These are phyloP conservation scores for Scrobipalpa atriplicella DNA, from an alignment of 2,888 invertebrate genomes.

Conservation along the genomic window DNA sequence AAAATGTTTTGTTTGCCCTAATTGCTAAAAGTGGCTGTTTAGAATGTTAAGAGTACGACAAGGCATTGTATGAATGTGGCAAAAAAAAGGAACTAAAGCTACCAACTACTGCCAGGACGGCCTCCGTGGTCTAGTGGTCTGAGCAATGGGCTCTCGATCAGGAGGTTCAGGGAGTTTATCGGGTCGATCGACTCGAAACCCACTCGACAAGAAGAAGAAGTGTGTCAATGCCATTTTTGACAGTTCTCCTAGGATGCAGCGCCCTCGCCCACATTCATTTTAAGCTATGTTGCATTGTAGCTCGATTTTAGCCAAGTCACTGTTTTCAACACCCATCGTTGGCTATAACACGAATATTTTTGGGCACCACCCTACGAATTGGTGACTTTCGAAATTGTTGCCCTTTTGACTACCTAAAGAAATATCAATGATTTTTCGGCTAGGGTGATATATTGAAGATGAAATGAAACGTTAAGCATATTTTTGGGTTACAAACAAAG, in stretches of 20 bases:
- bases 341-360: slow-evolving; percentile 73
- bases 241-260: no score
- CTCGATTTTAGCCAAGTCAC: slow-evolving; percentile 72
- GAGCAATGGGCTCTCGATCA: no score
- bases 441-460: background rate
- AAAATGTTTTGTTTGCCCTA: slow-evolving; percentile 81
- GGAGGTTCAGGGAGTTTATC: no score
- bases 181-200: no score
- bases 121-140: no score
- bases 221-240: no score
- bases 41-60: no score
- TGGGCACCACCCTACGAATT: slow-evolving; percentile 58
- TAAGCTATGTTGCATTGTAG: slow-evolving; percentile 37
- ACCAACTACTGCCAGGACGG: no score
- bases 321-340: slow-evolving; percentile 71
- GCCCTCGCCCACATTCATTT: no score
- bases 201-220: no score
- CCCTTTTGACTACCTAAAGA: slow-evolving; percentile 39
- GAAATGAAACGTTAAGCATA: background rate
- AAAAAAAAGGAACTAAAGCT: no score
- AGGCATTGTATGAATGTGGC: background rate
- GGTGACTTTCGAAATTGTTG: slow-evolving; percentile 68
- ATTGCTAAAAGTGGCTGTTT: slow-evolving; percentile 80
- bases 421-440: slow-evolving; percentile 2
- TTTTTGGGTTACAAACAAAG: no score